Base-by-base conservation (phyloP, 2,797 vertebrate species). In the Chromis chromis region DNA sequence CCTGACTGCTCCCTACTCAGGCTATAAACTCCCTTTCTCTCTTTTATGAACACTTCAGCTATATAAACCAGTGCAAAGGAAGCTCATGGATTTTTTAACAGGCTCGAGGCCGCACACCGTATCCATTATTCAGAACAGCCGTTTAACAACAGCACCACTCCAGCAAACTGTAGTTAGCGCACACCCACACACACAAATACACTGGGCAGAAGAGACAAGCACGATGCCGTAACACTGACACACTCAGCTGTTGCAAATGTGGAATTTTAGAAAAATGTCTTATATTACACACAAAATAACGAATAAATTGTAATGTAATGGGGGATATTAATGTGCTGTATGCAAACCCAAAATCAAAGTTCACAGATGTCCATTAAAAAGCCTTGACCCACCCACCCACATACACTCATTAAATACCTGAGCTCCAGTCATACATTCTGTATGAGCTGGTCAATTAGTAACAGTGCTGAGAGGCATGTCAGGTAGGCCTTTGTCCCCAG, bases 61-160 rank as follows among this genome's bases (percentile, higher is more conserved):
- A 52, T 49, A 79, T 56, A 82, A 88, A 88, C 69, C 68, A 74
- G 58, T 62, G 76, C 78, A 73, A 54, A 66, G 63, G 69, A 88
- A 79, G 60, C 78, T 88, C 89, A 86, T 88, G 69, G 71, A 74
- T 89, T 70, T 87, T 89, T 86, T 50, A 91, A 78, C 63, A 90
- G 61, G 53, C 67, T 70, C 67, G 60, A 70, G 74, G 70, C 63
- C 11, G 7, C 17, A 12, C 65, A 79, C 65, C 17, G 0, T 74
- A 84, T 88, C 67, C 55, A 85, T 89, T 88, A 91, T 88, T 91
- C 74, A 88, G 33, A 69, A 59, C 39, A 68, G 58, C 53, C 58
- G 62, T 85, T 90, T 85, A 86, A 86, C 77, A 36, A 74, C 59
- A 77, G 67, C 59, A 64, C 64, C 60, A 59, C 73, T 77, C 63